Conservation (phyloP, 2,888 invertebrate species). For the Spisula solida region DNA sequence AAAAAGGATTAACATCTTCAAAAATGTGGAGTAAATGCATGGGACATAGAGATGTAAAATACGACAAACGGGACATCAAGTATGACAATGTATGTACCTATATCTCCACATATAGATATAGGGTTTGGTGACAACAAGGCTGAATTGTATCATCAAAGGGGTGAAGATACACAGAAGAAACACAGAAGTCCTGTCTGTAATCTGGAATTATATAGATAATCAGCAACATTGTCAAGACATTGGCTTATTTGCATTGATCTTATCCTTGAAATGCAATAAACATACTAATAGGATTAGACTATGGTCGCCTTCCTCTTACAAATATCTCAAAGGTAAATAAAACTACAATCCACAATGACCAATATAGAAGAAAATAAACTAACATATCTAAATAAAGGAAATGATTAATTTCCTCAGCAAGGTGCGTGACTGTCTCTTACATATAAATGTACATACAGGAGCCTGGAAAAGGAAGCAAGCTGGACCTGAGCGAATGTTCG, state of each 20-base stretch:
- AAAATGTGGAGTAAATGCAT: too few species aligned
- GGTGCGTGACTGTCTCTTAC: constrained; percentile 42
- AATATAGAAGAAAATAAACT: constrained; percentile 27
- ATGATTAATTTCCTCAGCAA: constrained; percentile 49
- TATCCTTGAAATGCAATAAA: constrained; percentile 55
- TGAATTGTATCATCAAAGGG: not conserved
- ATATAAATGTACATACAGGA: constrained; percentile 27
- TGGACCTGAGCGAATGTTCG: not conserved
- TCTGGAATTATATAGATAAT: not conserved
- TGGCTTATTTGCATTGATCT: constrained; percentile 40
- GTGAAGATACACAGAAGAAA: not conserved
- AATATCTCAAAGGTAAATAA: constrained; percentile 61
- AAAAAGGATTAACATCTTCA: too few species aligned
- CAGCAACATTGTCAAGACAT: constrained; percentile 13
- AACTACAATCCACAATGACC: constrained; percentile 14
- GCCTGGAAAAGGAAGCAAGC: not conserved
- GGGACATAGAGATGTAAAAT: too few species aligned
- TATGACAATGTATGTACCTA: too few species aligned
- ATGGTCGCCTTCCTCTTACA: constrained; percentile 60
- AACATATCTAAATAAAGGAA: constrained; percentile 46
- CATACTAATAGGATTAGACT: constrained; percentile 60
- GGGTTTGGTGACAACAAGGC: not conserved
- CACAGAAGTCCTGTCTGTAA: not conserved
- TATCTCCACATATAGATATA: not conserved
- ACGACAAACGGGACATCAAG: too few species aligned